Evolutionary conservation across 2,888 invertebrate species (phyloP), one percentile per base, ranked within the genome.

Genomic region (Oscheius sp.): DNA sequence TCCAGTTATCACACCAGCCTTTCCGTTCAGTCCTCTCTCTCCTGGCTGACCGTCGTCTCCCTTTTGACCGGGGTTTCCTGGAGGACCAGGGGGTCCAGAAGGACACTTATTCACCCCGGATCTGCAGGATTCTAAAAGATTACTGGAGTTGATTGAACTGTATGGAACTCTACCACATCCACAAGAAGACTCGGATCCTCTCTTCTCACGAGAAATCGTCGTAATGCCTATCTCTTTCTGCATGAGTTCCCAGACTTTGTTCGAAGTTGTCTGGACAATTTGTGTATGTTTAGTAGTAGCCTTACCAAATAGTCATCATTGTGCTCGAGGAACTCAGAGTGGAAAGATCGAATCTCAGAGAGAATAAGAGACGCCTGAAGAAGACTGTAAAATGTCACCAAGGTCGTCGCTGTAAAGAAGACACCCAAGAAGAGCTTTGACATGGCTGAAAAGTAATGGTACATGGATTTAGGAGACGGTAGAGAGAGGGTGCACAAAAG

Each of bases 181-280:
- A 32, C 70, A 70, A 10, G 33, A 13, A 47, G 32, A 47, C 7
- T 47, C 57, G 4, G 68, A 55, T 32, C 37, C 29, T 47, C 58
- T 57, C 58, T 70, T 70, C 42, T 57, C 57, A 10, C 70, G 33
- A 29, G 37, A 48, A 9, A 68, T 10, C 1, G 70, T 58, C 5
- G 48, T n/a, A 9, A 57, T 13, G 47, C 47, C 58, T 2, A 70
- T 70, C 33, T 70, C 70, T 32, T 57, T 58, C 48, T 70, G 57
- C 70, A 70, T 70, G 47, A 70, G n/a, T 11, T 70, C 70, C 70
- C 70, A 70, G 37, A 70, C 70, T 1, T 55, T 55, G 58, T 70
- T 70, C 1, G 58, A 70, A n/a, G 70, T 70, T 7, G 37, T 29
- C 68, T 68, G 13, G 35, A 68, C 11, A n/a, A 37, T n/a, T 57